Evolutionary conservation across 2,797 vertebrate genomes (phyloP).

Genomic region (Tokudaia muenninki): DNA sequence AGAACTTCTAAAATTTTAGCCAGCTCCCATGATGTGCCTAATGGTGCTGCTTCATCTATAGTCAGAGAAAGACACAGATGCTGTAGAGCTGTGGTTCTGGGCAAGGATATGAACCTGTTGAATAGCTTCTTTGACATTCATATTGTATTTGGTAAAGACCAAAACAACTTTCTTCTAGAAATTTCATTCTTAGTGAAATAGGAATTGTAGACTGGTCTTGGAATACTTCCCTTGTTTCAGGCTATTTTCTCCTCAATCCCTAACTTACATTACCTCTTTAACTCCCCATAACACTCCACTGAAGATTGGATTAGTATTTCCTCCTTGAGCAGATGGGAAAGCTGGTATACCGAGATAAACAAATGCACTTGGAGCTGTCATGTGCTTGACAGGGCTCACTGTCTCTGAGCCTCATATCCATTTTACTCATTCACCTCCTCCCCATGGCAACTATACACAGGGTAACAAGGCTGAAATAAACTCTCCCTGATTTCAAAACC

Average conservation of each 20-base stretch:
- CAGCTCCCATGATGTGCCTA: not conserved
- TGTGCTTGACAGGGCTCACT: not conserved
- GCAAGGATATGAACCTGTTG: not conserved
- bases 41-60: not conserved
- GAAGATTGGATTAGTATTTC: not conserved
- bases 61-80: not conserved
- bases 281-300: not conserved
- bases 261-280: not conserved
- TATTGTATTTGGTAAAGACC: not conserved
- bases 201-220: not conserved
- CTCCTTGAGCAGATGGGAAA: slow-evolving; percentile 18
- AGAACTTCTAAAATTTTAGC: not conserved
- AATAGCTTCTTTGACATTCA: not conserved
- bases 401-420: not conserved
- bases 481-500: not conserved
- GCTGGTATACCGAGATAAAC: not conserved
- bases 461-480: not conserved
- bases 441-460: not conserved
- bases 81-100: not conserved
- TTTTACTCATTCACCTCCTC: not conserved
- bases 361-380: not conserved
- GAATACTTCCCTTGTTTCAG: not conserved
- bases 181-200: not conserved
- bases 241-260: not conserved
- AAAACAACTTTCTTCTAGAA: not conserved